Evolutionary conservation across 1,140 invertebrate species (phyloP), one percentile per base, ranked within the genome.

Genomic region (Batillaria attramentaria): DNA sequence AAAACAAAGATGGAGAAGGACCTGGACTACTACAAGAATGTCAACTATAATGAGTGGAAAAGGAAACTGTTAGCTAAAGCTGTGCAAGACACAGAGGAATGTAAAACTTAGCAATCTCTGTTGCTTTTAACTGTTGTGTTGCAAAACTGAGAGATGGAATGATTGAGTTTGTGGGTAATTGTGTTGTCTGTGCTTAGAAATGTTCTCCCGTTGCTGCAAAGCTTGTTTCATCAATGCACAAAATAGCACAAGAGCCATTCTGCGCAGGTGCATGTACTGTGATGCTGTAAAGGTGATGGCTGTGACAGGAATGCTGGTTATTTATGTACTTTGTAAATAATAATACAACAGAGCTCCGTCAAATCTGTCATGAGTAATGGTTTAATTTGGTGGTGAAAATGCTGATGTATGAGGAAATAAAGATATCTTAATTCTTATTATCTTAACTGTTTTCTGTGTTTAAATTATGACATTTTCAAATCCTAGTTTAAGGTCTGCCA

Each of bases 21-120:
- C 68, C 43, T 73, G n/a, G 42, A 74, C 31, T 65, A 77, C 28
- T 57, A 73, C 16, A 75, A 68, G 65, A 70, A 79, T 20, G 62
- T 77, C 10, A 78, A 81, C 60, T 84, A 81, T 79, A 80, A 83
- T 50, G 78, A 81, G 41, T 84, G 84, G 84, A 84, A 81, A 70
- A 79, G 66, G 65, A 78, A 77, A 43, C 79, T 84, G 69, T 31
- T 84, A 39, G 78, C 72, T 41, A 69, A 80, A 41, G 83, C 81
- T n/a, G 70, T 46, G n/a, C 37, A 57, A 50, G 78, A 72, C 62
- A 41, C 50, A 39, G 43, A 78, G 41, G 66, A 68, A 35, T 62
- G 50, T 60, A 42, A 74, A 77, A 35, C 35, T 57, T 77, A 66
- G 35, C 72, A 39, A 41, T 39, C 16, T 16, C 0, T 24, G 3